These are phyloP conservation scores for Eremophila alpestris DNA, from an alignment of 2,797 vertebrate species.

Conservation along the genomic window DNA sequence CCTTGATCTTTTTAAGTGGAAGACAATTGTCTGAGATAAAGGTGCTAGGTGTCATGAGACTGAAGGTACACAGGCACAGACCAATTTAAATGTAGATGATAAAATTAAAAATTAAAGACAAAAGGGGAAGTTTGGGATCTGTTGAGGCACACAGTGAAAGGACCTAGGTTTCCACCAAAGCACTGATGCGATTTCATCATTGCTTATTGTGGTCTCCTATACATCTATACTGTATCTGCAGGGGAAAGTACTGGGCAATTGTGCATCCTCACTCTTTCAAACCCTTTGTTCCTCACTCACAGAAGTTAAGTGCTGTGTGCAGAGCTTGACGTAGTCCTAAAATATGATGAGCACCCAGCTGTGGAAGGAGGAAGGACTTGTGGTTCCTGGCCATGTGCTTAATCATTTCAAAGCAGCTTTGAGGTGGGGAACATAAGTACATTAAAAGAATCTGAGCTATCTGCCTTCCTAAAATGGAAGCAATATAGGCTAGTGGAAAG, in stretches of 20 bases:
- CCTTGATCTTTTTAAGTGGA: background rate
- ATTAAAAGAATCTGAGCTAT: background rate
- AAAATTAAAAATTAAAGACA: background rate
- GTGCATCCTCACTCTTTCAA: background rate
- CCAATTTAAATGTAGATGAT: background rate
- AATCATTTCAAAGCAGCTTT: constrained; percentile 7
- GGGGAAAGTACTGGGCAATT: background rate
- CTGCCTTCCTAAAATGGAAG: background rate
- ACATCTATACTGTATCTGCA: background rate
- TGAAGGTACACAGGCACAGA: background rate
- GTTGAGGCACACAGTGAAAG: background rate
- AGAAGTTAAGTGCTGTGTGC: background rate
- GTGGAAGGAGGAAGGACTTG: background rate
- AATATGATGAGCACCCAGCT: background rate
- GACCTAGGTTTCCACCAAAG: background rate
- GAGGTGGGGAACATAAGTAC: background rate
- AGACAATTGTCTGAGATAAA: background rate
- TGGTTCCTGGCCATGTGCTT: background rate
- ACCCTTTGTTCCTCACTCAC: background rate
- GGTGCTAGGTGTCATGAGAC: background rate
- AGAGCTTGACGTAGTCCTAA: background rate
- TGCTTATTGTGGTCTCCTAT: background rate
- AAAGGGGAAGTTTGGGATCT: background rate
- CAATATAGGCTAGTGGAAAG: background rate
- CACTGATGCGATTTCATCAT: background rate